phyloP scores from a whole-genome alignment of 1,140 invertebrate species.

The Cataglyphis hispanica region DNA sequence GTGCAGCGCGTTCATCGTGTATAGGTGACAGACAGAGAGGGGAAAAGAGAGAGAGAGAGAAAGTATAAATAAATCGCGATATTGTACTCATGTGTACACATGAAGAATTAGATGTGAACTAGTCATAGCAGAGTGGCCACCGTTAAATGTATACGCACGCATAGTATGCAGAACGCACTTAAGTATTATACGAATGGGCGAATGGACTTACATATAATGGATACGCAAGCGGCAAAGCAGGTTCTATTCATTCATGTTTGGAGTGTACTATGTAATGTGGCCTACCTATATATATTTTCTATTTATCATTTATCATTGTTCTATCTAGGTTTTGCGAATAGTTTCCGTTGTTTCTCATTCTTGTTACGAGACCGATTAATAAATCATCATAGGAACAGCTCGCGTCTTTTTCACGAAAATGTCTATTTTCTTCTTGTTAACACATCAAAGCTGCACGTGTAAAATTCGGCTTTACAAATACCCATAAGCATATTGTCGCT shows the following conservation, averaged over 20 bases:
- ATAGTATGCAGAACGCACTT: neutral
- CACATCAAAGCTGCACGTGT: neutral
- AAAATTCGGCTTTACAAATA: neutral
- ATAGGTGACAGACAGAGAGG: neutral
- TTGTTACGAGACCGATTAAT: constrained; percentile 26
- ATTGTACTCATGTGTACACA: constrained; percentile 37
- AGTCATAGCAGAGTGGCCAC: constrained; percentile 48
- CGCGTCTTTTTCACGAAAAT: neutral
- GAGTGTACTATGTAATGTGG: constrained; percentile 77
- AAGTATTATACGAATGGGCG: constrained; percentile 58
- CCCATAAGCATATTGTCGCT: too few species aligned
- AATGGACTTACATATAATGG: constrained; percentile 82
- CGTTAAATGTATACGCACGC: neutral
- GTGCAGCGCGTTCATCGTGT: too few species aligned
- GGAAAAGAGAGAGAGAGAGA: too few species aligned
- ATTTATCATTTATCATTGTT: constrained; percentile 83
- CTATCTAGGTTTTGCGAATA: constrained; percentile 59
- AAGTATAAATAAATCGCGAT: constrained; percentile 31
- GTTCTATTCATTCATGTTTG: constrained; percentile 85
- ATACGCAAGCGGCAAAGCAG: constrained; percentile 84
- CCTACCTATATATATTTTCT: constrained; percentile 80
- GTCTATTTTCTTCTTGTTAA: too few species aligned
- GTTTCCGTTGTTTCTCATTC: constrained; percentile 70
- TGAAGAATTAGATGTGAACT: constrained; percentile 52
- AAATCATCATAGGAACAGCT: neutral